Base-by-base conservation (phyloP, 2,113 vertebrate genomes). In the Smithornis capensis region DNA sequence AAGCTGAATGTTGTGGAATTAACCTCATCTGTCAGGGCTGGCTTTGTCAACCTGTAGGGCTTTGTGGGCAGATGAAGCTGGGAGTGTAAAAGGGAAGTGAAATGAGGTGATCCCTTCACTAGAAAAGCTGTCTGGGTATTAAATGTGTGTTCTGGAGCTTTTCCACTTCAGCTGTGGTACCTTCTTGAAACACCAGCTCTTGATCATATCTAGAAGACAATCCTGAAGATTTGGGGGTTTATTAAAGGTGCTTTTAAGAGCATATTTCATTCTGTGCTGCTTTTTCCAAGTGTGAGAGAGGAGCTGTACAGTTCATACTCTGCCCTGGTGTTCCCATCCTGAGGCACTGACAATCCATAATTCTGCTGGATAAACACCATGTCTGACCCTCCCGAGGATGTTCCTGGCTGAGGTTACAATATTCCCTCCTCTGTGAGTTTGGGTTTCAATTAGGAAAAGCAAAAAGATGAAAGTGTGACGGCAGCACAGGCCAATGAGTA, bases 401-500 rank as follows among this genome's bases (percentile, higher is more conserved):
- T 19, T 35, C 55, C 14, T 33, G 25, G 14, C 12, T 4, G 1
- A 59, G 69, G 7, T 59, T 65, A n/a, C 4, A 6, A 17, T 3
- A 27, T 37, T 44, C 42, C 28, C 38, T 67, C 75, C 29, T 21
- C 27, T 16, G 3, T 11, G 35, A 37, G 49, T 33, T 44, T 5
- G 1, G 53, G 80, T 92, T 76, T 37, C 35, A 83, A 24, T 56
- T 8, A 27, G 47, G 29, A 9, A 19, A 19, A 28, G 10, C 38
- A 16, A 40, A 35, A 28, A 52, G 38, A 60, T 45, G 79, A 35
- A 91, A 69, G 70, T 89, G 71, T 96, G 89, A 33, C 52, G 67
- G 22, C 56, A 73, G 80, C 63, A 23, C 24, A 16, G 67, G 56
- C 95, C 82, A 83, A 28, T 75, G 52, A 85, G 94, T 63, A 94